A percentile compares a stretch with the other conserved stretches of the same genome.
Conservation (phyloP, 2,113 vertebrate species). For the Toxotes chatareus region DNA sequence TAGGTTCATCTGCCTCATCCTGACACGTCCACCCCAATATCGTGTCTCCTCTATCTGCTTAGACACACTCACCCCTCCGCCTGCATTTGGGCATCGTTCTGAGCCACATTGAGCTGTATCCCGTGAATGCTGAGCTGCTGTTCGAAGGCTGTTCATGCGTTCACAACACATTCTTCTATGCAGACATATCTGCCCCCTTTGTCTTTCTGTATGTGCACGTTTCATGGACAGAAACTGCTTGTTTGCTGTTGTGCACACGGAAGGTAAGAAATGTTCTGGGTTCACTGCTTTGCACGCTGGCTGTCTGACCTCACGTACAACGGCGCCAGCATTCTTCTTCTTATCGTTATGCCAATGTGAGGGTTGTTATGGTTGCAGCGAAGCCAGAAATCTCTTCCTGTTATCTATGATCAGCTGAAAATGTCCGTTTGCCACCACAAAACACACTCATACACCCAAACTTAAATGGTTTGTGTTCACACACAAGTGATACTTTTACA, state of each 20-base stretch:
- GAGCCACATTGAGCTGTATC: not conserved
- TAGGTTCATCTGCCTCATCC: not conserved
- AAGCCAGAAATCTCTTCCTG: slow-evolving; percentile 60
- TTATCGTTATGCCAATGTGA: slow-evolving; percentile 76
- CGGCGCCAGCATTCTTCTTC: slow-evolving; percentile 77
- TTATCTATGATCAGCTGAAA: slow-evolving; percentile 71
- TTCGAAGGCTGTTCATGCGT: slow-evolving; percentile 1
- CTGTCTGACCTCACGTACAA: slow-evolving; percentile 63
- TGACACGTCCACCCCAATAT: not conserved
- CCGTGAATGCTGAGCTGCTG: not conserved
- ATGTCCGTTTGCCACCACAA: slow-evolving; percentile 31
- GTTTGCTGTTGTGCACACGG: slow-evolving; percentile 52
- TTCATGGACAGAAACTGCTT: slow-evolving; percentile 5
- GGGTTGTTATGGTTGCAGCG: slow-evolving; percentile 76
- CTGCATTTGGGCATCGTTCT: not conserved
- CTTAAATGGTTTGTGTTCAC: slow-evolving; percentile 20
- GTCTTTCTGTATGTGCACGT: slow-evolving; percentile 15
- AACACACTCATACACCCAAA: slow-evolving; percentile 25
- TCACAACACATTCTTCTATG: slow-evolving; percentile 17
- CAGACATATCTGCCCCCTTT: slow-evolving; percentile 14
- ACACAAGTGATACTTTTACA: slow-evolving; percentile 20
- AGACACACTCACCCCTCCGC: slow-evolving; percentile 11
- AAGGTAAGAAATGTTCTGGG: slow-evolving; percentile 62
- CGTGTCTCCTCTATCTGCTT: slow-evolving; percentile 6
- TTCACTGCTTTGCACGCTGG: slow-evolving; percentile 53